phyloP scores from a whole-genome alignment of 2,113 vertebrate species.

The Centropus unirufus region DNA sequence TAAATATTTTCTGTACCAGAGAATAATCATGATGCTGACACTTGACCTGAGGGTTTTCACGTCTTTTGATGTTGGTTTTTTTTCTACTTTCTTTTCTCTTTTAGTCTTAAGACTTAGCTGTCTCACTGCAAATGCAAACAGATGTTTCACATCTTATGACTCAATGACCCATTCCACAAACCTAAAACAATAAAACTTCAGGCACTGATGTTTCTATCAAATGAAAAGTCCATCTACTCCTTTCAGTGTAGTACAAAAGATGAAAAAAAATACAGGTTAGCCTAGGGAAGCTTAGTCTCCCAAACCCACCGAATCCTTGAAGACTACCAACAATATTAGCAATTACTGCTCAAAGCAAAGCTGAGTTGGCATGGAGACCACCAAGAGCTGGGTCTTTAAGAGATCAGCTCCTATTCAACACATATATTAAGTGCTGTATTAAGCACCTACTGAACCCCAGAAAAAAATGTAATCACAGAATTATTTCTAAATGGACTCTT shows the following conservation, averaged over 20 bases:
- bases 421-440: conserved; percentile 44
- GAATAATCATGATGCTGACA: neutral
- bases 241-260: conserved; percentile 24
- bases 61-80: neutral
- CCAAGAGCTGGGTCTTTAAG: conserved; percentile 24
- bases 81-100: neutral
- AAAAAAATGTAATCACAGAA: conserved; percentile 34
- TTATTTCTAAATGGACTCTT: conserved; percentile 58
- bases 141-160: conserved; percentile 61
- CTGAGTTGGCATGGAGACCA: conserved; percentile 62
- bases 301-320: conserved; percentile 5
- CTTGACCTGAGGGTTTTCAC: conserved; percentile 28
- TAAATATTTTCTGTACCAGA: conserved; percentile 24
- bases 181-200: conserved; percentile 59
- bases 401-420: conserved; percentile 32
- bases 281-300: conserved; percentile 56
- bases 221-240: conserved; percentile 66
- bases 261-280: conserved; percentile 51
- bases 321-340: conserved; percentile 35
- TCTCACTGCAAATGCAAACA: conserved; percentile 69
- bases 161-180: conserved; percentile 62
- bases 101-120: conserved; percentile 20
- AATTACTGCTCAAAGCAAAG: conserved; percentile 50
- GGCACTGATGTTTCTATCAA: conserved; percentile 65
- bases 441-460: conserved; percentile 45